Conservation (phyloP, 2,113 vertebrate genomes). For the Microtus ochrogaster region DNA sequence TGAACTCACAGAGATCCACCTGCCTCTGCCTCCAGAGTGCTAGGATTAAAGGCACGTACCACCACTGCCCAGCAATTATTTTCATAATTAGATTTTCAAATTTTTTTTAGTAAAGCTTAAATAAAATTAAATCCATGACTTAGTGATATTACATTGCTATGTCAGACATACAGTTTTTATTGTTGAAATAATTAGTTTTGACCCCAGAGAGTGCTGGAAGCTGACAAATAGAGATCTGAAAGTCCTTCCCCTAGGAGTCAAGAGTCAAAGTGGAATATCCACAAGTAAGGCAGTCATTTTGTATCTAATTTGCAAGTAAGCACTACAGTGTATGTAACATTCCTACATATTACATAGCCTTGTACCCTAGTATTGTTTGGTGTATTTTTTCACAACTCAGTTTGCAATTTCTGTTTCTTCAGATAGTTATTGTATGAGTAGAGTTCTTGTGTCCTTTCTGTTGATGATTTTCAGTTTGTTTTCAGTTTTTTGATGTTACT, state of each 20-base stretch:
- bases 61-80: background rate
- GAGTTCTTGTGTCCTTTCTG: background rate
- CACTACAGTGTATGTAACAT: background rate
- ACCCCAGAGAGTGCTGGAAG: background rate
- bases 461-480: background rate
- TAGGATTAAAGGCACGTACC: too few species aligned
- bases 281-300: background rate
- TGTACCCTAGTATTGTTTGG: background rate
- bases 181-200: conserved; percentile 13
- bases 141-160: background rate
- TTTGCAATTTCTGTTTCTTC: background rate
- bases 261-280: background rate
- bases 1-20: too few species aligned
- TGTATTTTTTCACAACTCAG: background rate
- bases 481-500: background rate
- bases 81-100: conserved; percentile 9
- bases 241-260: background rate
- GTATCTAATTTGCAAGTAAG: background rate
- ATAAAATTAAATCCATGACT: conserved; percentile 13
- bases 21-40: too few species aligned
- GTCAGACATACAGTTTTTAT: background rate
- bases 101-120: conserved; percentile 31
- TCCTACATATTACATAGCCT: background rate
- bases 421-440: background rate
- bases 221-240: background rate